phyloP scores from a whole-genome alignment of 92 coral and sea anemone genomes.

The Parazoanthus darwini region DNA sequence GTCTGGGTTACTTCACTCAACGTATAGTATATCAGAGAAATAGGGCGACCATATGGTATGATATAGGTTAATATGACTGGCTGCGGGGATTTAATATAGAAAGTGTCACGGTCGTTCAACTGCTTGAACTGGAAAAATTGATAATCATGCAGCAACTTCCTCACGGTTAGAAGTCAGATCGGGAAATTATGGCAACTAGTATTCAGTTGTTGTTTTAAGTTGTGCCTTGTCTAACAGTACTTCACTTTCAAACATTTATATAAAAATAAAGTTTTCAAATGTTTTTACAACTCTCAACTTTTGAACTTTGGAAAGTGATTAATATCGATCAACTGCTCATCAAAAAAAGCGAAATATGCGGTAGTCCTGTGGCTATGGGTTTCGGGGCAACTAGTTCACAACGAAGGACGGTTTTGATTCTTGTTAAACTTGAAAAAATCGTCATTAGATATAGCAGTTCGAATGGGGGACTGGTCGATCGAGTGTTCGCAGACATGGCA shows the following conservation, averaged over 20 bases:
- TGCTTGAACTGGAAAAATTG: neutral
- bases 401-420: neutral
- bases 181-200: neutral
- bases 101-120: neutral
- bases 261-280: too few relatives aligned
- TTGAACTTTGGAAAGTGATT: neutral
- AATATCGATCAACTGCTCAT: neutral
- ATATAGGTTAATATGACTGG: neutral
- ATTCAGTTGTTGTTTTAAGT: neutral
- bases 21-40: constrained; percentile 14
- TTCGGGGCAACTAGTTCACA: too few relatives aligned
- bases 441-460: too few relatives aligned
- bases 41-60: neutral
- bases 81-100: constrained; percentile 25
- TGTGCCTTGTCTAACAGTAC: neutral
- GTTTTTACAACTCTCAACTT: neutral
- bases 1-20: constrained; percentile 35
- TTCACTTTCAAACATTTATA: too few relatives aligned
- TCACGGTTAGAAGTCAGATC: neutral
- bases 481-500: too few relatives aligned
- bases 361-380: neutral
- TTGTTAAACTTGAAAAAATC: too few relatives aligned
- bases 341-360: neutral
- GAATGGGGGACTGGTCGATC: too few relatives aligned
- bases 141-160: neutral